Base-by-base conservation (phyloP, 2,797 vertebrate species). In the Lithobates sylvaticus region DNA sequence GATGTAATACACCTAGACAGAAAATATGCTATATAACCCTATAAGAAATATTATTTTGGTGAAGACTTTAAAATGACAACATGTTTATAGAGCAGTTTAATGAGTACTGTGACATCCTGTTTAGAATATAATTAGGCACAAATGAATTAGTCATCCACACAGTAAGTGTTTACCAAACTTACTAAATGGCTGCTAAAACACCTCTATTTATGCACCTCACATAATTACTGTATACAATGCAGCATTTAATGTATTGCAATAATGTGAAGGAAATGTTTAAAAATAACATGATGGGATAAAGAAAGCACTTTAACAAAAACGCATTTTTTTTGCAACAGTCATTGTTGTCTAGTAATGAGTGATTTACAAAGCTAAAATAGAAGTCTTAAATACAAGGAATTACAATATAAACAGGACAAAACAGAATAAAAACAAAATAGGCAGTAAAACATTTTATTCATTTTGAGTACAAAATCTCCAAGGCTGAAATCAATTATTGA, bases 101-200 rank as follows among this genome's bases (percentile, higher is more conserved):
- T 34, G 75, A 39, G 21, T 13, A 77, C 29, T 61, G 21, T 26
- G 12, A 3, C n/a, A 34, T 15, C 32, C 39, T 42, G 54, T 61
- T 18, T 61, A 61, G 21, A 61, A 61, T 65, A 18, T 65, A 67
- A 65, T 78, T 65, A 78, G 61, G 76, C 5, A 42, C 34, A 67
- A 42, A 78, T 78, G 34, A 78, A 36, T 78, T 67, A 78, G 61
- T 67, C 76, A 78, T 78, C 23, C 36, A 29, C 76, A 67, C 61
- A 78, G 76, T 65, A 16, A 78, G 23, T 27, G 27, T 78, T 67
- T 67, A 67, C 34, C 7, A 78, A 78, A 78, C 23, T 78, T 26
- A 78, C 76, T 76, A 10, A 77, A 6, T 77, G 26, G 32, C 32
- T 77, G 10, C 13, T 77, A 27, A 78, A 67, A 67, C 76, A 77